phyloP scores from a whole-genome alignment of 2,113 vertebrate species.

The Eudyptes chrysolophus region DNA sequence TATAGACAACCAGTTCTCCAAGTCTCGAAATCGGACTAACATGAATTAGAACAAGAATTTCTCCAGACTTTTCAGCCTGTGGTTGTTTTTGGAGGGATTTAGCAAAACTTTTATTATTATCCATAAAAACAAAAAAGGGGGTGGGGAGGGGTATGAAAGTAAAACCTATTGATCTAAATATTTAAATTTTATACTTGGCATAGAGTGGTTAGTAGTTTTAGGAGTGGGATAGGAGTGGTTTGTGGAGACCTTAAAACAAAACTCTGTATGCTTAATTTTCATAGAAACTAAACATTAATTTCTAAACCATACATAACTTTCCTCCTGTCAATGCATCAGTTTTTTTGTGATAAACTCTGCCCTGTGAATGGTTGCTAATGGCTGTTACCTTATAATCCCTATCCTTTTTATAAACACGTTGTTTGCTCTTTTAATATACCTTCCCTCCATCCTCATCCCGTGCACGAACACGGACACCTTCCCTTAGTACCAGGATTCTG shows the following conservation, averaged over 20 bases:
- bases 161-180: neutral
- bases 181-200: neutral
- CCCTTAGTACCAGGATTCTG: neutral
- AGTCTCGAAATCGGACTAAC: neutral
- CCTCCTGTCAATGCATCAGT: neutral
- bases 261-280: neutral
- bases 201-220: neutral
- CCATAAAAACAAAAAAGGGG: neutral
- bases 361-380: neutral
- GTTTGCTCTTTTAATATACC: neutral
- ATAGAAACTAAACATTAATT: neutral
- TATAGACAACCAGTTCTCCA: neutral
- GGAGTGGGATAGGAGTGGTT: neutral
- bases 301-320: neutral
- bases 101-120: neutral
- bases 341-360: neutral
- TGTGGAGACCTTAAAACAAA: neutral
- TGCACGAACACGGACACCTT: accelerated
- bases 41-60: neutral
- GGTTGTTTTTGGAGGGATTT: neutral
- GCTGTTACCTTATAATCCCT: neutral
- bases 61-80: neutral
- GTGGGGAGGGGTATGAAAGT: neutral
- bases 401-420: neutral
- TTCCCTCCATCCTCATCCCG: neutral